Conservation (phyloP, 2,888 invertebrate genomes). For the Polia nebulosa region DNA sequence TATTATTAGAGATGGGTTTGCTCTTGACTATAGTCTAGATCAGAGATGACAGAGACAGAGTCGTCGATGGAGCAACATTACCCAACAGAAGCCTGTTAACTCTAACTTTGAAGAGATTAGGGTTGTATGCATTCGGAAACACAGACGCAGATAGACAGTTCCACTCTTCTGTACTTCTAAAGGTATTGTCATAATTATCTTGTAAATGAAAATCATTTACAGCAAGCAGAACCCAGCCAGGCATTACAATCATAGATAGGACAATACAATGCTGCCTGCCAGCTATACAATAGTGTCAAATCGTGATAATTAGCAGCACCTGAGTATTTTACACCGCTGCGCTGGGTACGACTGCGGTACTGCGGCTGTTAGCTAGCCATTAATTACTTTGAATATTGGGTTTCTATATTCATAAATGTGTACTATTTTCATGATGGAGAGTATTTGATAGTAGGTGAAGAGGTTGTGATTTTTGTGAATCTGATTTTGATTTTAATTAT, state of each 20-base stretch:
- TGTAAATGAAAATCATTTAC: constrained; percentile 6
- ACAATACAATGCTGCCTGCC: constrained; percentile 2
- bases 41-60: no score
- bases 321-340: constrained; percentile 52
- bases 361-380: constrained; percentile 12
- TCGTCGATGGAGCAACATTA: no score
- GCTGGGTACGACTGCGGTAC: not conserved
- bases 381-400: constrained; percentile 20
- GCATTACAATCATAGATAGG: constrained; percentile 19
- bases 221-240: not conserved
- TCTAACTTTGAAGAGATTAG: no score
- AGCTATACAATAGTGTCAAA: constrained; percentile 44
- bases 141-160: no score
- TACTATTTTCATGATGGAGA: not conserved
- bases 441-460: not conserved
- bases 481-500: not conserved
- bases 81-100: no score
- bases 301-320: constrained; percentile 49
- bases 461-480: not conserved
- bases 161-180: no score
- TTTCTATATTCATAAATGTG: constrained; percentile 7
- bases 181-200: constrained; percentile 4
- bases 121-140: no score
- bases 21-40: no score
- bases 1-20: no score